These are phyloP conservation scores for Cinara cedri DNA, from an alignment of 2,888 invertebrate genomes.

Conservation along the genomic window DNA sequence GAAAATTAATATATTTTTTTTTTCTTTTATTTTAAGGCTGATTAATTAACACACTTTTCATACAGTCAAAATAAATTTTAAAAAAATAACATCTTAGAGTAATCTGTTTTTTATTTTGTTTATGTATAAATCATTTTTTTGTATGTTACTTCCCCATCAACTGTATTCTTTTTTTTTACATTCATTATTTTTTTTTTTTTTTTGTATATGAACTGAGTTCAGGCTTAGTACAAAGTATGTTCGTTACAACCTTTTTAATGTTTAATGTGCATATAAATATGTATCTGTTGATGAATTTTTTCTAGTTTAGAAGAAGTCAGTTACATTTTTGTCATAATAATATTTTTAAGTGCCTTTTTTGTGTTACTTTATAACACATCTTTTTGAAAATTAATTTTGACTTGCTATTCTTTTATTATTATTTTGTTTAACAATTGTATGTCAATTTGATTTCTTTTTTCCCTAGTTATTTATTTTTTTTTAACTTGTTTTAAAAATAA, in stretches of 20 bases:
- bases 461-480: slow-evolving; percentile 1
- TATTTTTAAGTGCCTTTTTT: too few species aligned
- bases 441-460: not conserved
- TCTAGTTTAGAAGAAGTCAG: slow-evolving; percentile 4
- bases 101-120: slow-evolving; percentile 41
- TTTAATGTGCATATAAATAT: slow-evolving; percentile 31
- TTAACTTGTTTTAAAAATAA: too few species aligned
- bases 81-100: slow-evolving; percentile 3
- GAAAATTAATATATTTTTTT: not conserved
- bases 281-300: slow-evolving; percentile 7
- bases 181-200: not conserved
- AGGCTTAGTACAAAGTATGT: slow-evolving; percentile 28
- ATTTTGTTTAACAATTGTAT: not conserved
- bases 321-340: not conserved
- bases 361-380: slow-evolving; percentile 34
- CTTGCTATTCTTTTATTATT: not conserved
- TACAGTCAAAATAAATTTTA: not conserved
- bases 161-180: slow-evolving; percentile 26
- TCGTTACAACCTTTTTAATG: slow-evolving; percentile 24
- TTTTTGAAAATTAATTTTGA: slow-evolving; percentile 17
- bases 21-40: slow-evolving; percentile 49
- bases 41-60: slow-evolving; percentile 51
- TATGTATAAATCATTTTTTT: slow-evolving; percentile 49
- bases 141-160: slow-evolving; percentile 41
- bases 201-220: not conserved